Percentiles rank a stretch among this genome's conserved stretches.
Evolutionary conservation across 1,140 invertebrate genomes (phyloP).

Genomic region (Stegodyphus dumicola): DNA sequence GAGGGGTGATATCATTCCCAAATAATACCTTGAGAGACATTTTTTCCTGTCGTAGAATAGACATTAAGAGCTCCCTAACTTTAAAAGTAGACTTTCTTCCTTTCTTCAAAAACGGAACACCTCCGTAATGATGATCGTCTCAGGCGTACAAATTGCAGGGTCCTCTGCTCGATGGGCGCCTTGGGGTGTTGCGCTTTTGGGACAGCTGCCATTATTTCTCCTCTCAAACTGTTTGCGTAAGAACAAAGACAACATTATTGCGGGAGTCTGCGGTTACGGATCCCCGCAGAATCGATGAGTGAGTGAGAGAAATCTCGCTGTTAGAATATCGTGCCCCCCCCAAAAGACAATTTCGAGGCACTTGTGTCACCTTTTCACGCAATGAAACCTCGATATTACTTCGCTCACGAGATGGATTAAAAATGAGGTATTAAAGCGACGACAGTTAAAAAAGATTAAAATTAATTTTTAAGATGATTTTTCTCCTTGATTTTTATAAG

Average conservation of each 20-base stretch:
- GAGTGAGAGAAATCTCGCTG: neutral
- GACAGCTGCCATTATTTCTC: conserved; percentile 26
- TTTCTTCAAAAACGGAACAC: conserved; percentile 3
- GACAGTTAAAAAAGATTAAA: no score
- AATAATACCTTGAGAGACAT: neutral
- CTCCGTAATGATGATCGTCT: conserved; percentile 39
- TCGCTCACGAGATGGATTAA: no score
- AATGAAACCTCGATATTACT: no score
- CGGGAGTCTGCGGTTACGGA: no score
- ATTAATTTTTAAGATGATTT: no score
- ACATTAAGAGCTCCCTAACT: no score
- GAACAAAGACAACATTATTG: neutral
- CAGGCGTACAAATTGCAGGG: conserved; percentile 19
- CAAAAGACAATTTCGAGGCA: no score
- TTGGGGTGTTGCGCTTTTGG: conserved; percentile 8
- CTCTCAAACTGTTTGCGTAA: conserved; percentile 5
- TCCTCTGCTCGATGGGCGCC: conserved; percentile 18
- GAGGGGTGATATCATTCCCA: neutral
- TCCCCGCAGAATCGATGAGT: neutral
- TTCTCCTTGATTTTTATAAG: no score
- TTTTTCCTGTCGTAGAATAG: no score
- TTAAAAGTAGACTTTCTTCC: neutral
- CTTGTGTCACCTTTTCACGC: no score
- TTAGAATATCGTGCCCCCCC: no score
- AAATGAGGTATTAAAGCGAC: no score